Percentiles rank a stretch among this genome's conserved stretches.
phyloP scores from a whole-genome alignment of 2,888 invertebrate genomes.

The Cacoxenus indagator region DNA sequence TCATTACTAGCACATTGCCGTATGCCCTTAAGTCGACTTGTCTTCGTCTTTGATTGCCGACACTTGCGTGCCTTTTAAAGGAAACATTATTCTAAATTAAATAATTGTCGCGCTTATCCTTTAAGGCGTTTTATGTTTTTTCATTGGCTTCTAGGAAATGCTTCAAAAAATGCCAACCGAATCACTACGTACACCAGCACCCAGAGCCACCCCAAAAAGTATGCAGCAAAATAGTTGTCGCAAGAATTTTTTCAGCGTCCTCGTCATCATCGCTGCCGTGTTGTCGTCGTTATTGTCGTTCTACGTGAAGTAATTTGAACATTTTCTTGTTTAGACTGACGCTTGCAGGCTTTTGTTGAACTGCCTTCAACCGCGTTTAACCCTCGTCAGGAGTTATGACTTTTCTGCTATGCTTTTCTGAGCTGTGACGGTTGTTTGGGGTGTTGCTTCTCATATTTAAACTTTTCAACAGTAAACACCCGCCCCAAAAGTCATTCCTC shows the following conservation, averaged over 20 bases:
- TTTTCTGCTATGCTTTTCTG: neutral
- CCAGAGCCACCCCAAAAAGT: neutral
- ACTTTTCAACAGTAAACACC: neutral
- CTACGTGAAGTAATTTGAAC: neutral
- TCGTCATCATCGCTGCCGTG: neutral
- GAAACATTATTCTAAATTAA: constrained; percentile 54
- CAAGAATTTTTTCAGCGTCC: neutral
- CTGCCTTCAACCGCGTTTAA: constrained; percentile 15
- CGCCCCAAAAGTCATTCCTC: neutral
- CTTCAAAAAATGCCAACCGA: neutral
- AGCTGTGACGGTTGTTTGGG: too few species aligned
- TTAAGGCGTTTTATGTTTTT: neutral
- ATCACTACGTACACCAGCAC: neutral
- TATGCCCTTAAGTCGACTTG: neutral
- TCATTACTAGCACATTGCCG: neutral
- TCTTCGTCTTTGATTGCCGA: constrained; percentile 27
- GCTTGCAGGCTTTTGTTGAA: neutral
- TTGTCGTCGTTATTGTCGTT: neutral
- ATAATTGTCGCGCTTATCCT: constrained; percentile 49
- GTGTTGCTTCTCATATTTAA: neutral
- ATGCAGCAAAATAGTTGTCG: constrained; percentile 3
- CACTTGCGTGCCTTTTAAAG: constrained; percentile 27
- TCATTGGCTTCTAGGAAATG: neutral
- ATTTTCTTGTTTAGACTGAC: neutral
- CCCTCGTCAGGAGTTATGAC: neutral